phyloP scores from a whole-genome alignment of 2,797 vertebrate genomes.

The Gambelia wislizenii region DNA sequence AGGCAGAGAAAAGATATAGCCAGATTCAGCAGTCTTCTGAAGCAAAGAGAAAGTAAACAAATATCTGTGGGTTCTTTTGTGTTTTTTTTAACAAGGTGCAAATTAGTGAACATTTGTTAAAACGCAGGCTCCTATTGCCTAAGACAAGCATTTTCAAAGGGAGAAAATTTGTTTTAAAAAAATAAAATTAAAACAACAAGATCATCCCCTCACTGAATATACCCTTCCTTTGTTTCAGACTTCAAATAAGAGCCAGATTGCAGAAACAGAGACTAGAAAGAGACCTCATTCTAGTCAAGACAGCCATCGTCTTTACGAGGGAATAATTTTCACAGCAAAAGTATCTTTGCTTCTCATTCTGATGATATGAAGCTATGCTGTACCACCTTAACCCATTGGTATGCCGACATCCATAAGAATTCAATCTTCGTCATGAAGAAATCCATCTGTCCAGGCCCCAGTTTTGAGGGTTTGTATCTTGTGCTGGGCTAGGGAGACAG shows the following conservation, averaged over 20 bases:
- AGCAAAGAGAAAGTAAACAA: constrained; percentile 66
- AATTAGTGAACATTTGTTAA: constrained; percentile 76
- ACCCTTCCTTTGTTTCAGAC: constrained; percentile 67
- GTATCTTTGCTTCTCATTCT: constrained; percentile 11
- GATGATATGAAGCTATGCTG: not conserved
- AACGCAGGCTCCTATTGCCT: constrained; percentile 68
- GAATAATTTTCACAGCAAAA: constrained; percentile 43
- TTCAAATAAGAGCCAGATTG: constrained; percentile 73
- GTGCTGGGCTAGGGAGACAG: too few relatives aligned
- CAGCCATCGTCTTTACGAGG: constrained; percentile 50
- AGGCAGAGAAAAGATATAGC: not conserved
- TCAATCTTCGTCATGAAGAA: too few relatives aligned
- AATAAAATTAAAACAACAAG: constrained; percentile 50
- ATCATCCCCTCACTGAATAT: not conserved
- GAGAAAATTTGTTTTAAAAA: constrained; percentile 55
- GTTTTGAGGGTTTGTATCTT: not conserved
- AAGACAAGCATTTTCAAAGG: constrained; percentile 71
- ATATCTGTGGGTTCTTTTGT: constrained; percentile 29
- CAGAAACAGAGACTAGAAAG: constrained; percentile 59
- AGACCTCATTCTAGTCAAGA: constrained; percentile 57
- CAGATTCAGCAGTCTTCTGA: constrained; percentile 55
- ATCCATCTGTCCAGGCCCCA: not conserved
- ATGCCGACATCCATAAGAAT: too few relatives aligned
- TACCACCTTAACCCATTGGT: too few relatives aligned
- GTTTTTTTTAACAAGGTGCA: constrained; percentile 72